Conservation (phyloP, 1,140 invertebrate genomes). For the Ridgeia piscesae region DNA sequence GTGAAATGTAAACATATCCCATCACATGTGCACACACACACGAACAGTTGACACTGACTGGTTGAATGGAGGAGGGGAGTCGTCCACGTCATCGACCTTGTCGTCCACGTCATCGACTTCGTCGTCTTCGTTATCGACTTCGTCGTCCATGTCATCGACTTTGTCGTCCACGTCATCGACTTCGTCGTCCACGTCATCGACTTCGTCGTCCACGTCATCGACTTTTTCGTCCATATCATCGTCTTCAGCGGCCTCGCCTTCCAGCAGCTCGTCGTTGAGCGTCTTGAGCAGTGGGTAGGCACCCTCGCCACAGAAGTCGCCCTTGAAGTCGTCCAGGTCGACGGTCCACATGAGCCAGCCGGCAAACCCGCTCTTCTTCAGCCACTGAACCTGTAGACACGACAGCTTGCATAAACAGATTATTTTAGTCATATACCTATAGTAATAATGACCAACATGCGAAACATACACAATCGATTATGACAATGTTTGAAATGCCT, state of each 20-base stretch:
- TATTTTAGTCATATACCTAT: not conserved
- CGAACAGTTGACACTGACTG: not conserved
- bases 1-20: not conserved
- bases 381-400: slow-evolving; percentile 80
- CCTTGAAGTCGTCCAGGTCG: slow-evolving; percentile 71
- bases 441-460: not conserved
- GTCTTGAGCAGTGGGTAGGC: slow-evolving; percentile 31
- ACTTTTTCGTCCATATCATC: not conserved
- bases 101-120: too few species aligned
- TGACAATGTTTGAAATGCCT: not conserved
- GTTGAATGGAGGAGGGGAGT: not conserved
- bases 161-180: slow-evolving; percentile 38
- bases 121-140: too few species aligned
- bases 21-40: not conserved
- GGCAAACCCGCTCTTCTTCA: slow-evolving; percentile 86
- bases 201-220: not conserved
- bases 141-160: slow-evolving; percentile 56
- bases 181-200: not conserved
- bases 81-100: too few species aligned
- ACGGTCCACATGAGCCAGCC: slow-evolving; percentile 96
- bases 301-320: slow-evolving; percentile 28
- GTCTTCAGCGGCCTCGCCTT: slow-evolving; percentile 56
- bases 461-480: not conserved
- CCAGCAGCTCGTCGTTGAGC: not conserved
- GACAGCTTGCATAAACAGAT: not conserved